phyloP scores from a whole-genome alignment of 2,113 vertebrate species.

The Hystrix brachyura region DNA sequence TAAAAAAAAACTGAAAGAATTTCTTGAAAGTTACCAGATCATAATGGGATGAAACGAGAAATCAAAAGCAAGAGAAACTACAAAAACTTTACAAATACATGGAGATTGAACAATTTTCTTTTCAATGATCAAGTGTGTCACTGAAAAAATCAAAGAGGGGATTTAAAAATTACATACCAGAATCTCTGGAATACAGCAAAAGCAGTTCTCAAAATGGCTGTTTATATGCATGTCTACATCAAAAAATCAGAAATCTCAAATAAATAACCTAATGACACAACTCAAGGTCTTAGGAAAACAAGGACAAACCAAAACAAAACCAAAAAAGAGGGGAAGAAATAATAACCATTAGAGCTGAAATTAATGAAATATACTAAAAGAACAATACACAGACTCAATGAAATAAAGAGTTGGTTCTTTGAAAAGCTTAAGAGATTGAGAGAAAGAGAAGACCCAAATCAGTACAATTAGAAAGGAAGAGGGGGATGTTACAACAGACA shows the following conservation, averaged over 20 bases:
- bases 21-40: background rate
- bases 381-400: background rate
- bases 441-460: background rate
- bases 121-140: background rate
- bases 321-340: too few relatives aligned
- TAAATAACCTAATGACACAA: background rate
- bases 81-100: background rate
- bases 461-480: background rate
- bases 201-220: background rate
- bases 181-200: background rate
- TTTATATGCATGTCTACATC: background rate
- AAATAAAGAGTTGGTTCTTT: background rate
- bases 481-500: background rate
- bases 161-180: background rate
- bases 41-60: background rate
- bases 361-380: background rate
- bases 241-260: background rate
- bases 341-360: background rate
- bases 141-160: background rate
- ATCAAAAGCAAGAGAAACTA: background rate
- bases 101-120: background rate
- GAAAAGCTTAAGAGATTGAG: background rate
- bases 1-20: background rate
- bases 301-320: background rate
- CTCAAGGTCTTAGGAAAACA: background rate